Conservation (phyloP, 2,888 invertebrate species). For the Unio pictorum region DNA sequence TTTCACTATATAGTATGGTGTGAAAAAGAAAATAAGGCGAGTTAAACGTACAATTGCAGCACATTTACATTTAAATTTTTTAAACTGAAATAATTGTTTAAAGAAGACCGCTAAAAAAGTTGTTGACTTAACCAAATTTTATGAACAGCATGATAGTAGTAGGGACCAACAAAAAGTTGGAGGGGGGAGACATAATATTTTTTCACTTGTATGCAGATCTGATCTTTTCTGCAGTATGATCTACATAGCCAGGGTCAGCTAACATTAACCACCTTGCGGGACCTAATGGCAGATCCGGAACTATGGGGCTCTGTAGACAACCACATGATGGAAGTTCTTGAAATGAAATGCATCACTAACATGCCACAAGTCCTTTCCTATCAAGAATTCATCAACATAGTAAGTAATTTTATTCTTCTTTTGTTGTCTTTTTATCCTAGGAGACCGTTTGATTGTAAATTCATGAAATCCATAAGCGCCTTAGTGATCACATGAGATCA, state of each 20-base stretch:
- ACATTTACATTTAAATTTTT: too few species aligned
- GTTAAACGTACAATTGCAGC: too few species aligned
- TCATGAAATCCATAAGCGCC: too few species aligned
- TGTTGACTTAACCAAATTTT: not conserved
- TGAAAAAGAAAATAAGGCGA: too few species aligned
- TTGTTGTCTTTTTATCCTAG: not conserved
- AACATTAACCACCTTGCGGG: constrained; percentile 50
- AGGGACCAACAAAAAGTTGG: not conserved
- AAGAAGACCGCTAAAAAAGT: too few species aligned
- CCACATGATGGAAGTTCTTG: constrained; percentile 55
- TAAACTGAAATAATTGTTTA: too few species aligned
- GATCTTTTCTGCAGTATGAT: constrained; percentile 45
- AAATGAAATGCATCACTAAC: constrained; percentile 45
- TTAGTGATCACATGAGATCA: too few species aligned
- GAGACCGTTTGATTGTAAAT: too few species aligned
- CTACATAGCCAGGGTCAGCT: constrained; percentile 52
- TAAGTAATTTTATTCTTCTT: constrained; percentile 30
- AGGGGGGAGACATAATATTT: too few species aligned
- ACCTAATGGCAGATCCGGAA: constrained; percentile 54
- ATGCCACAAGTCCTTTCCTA: constrained; percentile 37
- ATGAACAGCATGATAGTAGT: not conserved
- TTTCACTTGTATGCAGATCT: not conserved
- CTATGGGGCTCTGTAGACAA: constrained; percentile 54
- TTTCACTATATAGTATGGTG: too few species aligned
- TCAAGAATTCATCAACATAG: constrained; percentile 63